phyloP scores from a whole-genome alignment of 2,797 vertebrate genomes.

The Xerus rutilus region DNA sequence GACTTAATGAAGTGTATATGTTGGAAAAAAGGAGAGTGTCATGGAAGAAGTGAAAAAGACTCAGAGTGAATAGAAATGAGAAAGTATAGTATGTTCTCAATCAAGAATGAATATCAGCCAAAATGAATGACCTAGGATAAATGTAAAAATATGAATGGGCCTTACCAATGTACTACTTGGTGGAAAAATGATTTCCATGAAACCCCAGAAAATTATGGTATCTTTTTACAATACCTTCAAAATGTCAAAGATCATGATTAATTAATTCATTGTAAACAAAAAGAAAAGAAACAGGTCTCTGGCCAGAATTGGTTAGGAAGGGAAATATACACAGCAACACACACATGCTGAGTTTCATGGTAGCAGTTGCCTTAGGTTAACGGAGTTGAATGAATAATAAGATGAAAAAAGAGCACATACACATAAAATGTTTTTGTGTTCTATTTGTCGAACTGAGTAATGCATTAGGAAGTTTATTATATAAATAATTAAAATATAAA shows the following conservation, averaged over 20 bases:
- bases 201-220: background rate
- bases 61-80: background rate
- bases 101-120: background rate
- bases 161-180: background rate
- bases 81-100: background rate
- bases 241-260: background rate
- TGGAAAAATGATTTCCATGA: background rate
- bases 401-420: background rate
- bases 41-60: background rate
- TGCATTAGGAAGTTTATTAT: background rate
- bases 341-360: background rate
- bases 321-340: background rate
- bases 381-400: background rate
- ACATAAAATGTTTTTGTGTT: background rate
- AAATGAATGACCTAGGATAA: background rate
- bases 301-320: background rate
- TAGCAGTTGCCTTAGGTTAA: background rate
- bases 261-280: background rate
- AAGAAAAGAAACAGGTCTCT: background rate
- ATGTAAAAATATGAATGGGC: background rate
- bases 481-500: background rate
- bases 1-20: background rate
- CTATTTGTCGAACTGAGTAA: background rate
- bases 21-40: background rate
- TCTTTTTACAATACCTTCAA: background rate